phyloP scores from a whole-genome alignment of 1,140 invertebrate species.

The Drosophila repleta region DNA sequence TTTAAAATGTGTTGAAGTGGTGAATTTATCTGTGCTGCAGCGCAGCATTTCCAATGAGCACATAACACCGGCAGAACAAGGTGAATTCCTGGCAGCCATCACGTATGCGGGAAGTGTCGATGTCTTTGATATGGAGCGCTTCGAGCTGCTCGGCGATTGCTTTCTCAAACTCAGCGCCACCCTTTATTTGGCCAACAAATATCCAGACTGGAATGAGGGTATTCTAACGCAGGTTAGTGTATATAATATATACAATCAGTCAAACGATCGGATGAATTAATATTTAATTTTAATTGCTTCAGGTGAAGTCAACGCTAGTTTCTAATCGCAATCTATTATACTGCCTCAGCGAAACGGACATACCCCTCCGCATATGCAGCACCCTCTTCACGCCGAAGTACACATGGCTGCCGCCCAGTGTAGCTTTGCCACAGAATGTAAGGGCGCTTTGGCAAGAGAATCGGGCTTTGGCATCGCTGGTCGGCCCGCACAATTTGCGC shows the following conservation, averaged over 20 bases:
- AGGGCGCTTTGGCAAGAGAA: constrained; percentile 44
- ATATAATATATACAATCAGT: background rate
- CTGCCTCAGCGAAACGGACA: constrained; percentile 84
- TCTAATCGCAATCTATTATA: constrained; percentile 93
- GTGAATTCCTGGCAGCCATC: constrained; percentile 87
- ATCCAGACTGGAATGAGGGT: constrained; percentile 90
- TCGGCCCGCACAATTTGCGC: constrained; percentile 60
- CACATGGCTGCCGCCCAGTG: constrained; percentile 86
- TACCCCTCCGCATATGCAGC: constrained; percentile 53
- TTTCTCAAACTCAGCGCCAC: constrained; percentile 93
- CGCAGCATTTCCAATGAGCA: constrained; percentile 43
- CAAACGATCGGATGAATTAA: background rate
- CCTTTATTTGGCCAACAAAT: constrained; percentile 89
- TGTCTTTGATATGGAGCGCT: constrained; percentile 91
- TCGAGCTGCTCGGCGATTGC: constrained; percentile 94
- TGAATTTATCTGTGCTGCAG: constrained; percentile 38
- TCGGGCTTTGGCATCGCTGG: constrained; percentile 20
- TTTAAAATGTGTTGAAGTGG: background rate
- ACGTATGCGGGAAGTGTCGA: constrained; percentile 90
- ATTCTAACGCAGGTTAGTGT: constrained; percentile 86
- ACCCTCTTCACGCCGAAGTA: constrained; percentile 82
- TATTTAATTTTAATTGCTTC: background rate
- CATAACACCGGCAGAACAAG: constrained; percentile 68
- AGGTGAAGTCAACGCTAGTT: constrained; percentile 90
- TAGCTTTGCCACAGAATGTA: constrained; percentile 70